Percentiles rank a stretch among this genome's conserved stretches.
These are phyloP conservation scores for Paracentrotus lividus DNA, from an alignment of 53 echinoderm and acorn worm genomes.

Conservation along the genomic window DNA sequence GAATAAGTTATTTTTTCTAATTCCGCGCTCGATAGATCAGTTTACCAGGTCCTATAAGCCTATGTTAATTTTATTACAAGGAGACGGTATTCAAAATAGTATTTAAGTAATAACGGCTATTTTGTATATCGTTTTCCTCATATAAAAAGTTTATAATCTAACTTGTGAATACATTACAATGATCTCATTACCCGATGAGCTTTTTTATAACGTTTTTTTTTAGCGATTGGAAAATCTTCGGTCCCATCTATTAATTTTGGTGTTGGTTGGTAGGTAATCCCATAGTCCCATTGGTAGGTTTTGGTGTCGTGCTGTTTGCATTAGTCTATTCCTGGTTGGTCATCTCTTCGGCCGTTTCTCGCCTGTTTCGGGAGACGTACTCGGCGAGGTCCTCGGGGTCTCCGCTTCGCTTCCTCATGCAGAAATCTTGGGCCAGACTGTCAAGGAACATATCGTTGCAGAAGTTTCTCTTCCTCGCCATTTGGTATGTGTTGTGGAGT, in stretches of 20 bases:
- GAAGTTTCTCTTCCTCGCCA: conserved; percentile 66
- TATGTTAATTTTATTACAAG: background rate
- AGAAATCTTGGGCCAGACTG: conserved; percentile 66
- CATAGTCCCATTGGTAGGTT: conserved; percentile 7
- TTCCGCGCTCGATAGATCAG: background rate
- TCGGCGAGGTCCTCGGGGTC: conserved; percentile 56
- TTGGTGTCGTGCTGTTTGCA: background rate
- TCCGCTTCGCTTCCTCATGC: conserved; percentile 62
- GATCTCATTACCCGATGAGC: background rate
- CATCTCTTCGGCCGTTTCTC: conserved; percentile 35
- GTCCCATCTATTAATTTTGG: background rate
- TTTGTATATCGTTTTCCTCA: background rate
- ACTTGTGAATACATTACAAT: background rate
- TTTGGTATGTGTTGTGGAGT: conserved; percentile 64
- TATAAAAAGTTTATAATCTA: background rate
- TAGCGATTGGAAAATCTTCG: background rate
- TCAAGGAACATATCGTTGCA: conserved; percentile 57
- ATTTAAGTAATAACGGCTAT: background rate
- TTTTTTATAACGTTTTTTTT: background rate
- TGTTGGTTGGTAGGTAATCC: background rate
- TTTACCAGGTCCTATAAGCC: background rate
- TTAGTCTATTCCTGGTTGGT: conserved; percentile 43
- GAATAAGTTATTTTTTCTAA: background rate
- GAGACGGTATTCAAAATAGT: background rate
- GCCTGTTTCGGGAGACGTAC: conserved; percentile 56